Base-by-base conservation (phyloP, 2,113 vertebrate genomes). In the Archilochus colubris region DNA sequence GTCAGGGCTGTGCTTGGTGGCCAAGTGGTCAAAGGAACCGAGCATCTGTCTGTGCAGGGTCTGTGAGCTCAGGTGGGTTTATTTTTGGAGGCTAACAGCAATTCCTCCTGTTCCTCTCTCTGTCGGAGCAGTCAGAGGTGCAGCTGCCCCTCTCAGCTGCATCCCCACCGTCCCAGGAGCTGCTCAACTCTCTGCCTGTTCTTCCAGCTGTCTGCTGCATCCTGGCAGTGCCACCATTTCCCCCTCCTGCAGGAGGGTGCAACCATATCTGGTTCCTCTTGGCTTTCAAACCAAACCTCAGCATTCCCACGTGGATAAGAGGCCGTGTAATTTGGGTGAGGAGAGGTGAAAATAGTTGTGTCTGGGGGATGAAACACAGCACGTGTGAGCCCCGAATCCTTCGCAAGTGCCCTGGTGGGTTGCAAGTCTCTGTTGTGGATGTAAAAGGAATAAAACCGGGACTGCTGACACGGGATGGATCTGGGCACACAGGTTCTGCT, bases 181-280 rank as follows among this genome's bases (percentile, higher is more conserved):
- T 40, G 11, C 11, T 40, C 40, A 40, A 40, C 40, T 40, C 12
- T 40, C 40, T 12, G 40, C 40, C 40, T 40, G 11, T 40, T 40
- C 11, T 40, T 40, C 40, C 40, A 40, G 40, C 40, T 40, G 11
- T 40, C 40, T 40, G 40, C 40, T 40, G 40, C 59, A 30, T 48
- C 4, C 14, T 4, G 23, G 23, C 3, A 12, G 7, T 3, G 4
- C 8, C 50, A 0, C 31, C 2, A 0, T 46, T 23, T 19, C 30
- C 13, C 15, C 19, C 51, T 53, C 4, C 8, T 20, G 59, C 80
- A 10, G 30, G 30, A 17, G n/a, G 4, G 2, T 3, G 2, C 2
- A 17, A 0, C 14, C 17, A 0, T 6, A 2, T 3, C 17, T 24
- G 6, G 0, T 17, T 8, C 36, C 36, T 38, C 36, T 38, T 38